Percentiles rank a stretch among this genome's conserved stretches.
These are phyloP conservation scores for Pangasius krempfi DNA, from an alignment of 2,797 vertebrate genomes.

Conservation along the genomic window DNA sequence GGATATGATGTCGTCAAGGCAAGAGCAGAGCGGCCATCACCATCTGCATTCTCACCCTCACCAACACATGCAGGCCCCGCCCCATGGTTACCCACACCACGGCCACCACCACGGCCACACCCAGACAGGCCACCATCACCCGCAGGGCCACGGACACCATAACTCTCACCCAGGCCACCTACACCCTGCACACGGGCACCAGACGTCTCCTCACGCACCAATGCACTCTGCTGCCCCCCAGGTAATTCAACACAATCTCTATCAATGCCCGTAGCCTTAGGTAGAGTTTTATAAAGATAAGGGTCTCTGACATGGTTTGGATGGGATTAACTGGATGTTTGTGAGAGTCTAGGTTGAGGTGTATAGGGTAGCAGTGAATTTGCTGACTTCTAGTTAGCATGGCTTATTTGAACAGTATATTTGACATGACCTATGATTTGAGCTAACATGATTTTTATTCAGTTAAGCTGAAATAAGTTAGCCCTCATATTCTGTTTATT, in stretches of 20 bases:
- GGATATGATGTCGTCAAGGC: constrained; percentile 98
- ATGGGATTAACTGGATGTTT: not conserved
- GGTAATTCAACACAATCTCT: constrained; percentile 71
- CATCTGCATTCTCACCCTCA: constrained; percentile 91
- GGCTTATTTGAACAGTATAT: not conserved
- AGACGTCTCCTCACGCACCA: constrained; percentile 91
- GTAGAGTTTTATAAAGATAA: not conserved
- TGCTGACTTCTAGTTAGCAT: not conserved
- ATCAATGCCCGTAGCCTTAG: not conserved
- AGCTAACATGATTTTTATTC: not conserved
- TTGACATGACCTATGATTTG: not conserved
- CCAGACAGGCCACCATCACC: constrained; percentile 84
- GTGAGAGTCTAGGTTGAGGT: not conserved
- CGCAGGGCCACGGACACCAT: constrained; percentile 84
- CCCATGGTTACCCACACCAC: constrained; percentile 89
- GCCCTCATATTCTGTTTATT: not conserved
- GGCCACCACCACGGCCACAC: constrained; percentile 78
- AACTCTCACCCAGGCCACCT: constrained; percentile 89
- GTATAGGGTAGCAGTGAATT: not conserved
- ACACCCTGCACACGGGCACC: constrained; percentile 84
- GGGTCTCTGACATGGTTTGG: not conserved
- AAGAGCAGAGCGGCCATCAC: constrained; percentile 89
- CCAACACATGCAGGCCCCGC: constrained; percentile 88
- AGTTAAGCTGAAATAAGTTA: not conserved
- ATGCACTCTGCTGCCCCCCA: constrained; percentile 93